Base-by-base conservation (phyloP, 2,797 vertebrate species). In the Hylomyscus alleni region DNA sequence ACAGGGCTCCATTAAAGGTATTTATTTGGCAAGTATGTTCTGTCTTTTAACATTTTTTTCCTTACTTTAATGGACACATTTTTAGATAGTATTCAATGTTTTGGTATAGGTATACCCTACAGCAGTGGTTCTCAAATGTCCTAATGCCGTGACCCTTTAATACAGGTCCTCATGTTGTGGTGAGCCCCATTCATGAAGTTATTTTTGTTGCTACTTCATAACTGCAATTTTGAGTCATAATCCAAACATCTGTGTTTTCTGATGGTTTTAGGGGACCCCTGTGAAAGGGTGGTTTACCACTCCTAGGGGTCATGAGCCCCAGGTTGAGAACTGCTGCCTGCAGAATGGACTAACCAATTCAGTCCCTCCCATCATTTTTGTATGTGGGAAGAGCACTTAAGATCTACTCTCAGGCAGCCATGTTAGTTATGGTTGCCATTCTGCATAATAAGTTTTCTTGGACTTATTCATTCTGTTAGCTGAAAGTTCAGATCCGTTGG, bases 11-110 rank as follows among this genome's bases (percentile, higher is more conserved):
- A 92, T 22, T 20, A 22, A 78, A 94, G 75, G 15, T 19, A 89
- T 65, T 78, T 54, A 88, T 40, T 73, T 95, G 65, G 29, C 60
- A 95, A 90, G 2, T 62, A 76, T 69, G 31, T 85, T 90, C 75
- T 92, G 1, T 56, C 37, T 72, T 47, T 50, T 47, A 47, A 26
- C 54, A 72, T 52, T 4, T n/a, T 67, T 58, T 3, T 44, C 44
- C 65, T 34, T 67, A 67, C 29, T 34, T 73, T 31, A 26, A 60
- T 58, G 56, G 37, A 58, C 8, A 81, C 65, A 40, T 44, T 60
- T 87, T 26, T 44, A 84, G 15, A 86, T 4, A 89, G 31, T 15
- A 11, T 24, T 84, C 31, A 80, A 31, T 12, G 17, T 60, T 96
- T 40, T 75, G 5, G 31, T 40, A 44, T 20, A 50, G 37, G 19